Evolutionary conservation across 2,113 vertebrate genomes (phyloP).

Genomic region (Anthoscopus minutus): DNA sequence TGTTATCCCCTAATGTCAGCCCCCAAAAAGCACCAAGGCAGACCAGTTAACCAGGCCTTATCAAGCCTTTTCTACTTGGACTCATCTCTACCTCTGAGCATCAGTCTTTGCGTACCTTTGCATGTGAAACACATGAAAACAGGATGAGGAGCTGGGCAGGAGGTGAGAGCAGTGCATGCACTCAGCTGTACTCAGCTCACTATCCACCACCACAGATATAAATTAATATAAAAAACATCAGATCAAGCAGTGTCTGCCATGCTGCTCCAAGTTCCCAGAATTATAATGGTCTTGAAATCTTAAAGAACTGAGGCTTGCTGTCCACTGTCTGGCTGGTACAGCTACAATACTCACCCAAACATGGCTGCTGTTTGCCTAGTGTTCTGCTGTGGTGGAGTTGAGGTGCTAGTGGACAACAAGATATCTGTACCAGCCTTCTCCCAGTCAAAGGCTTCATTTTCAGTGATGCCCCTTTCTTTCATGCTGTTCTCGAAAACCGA

Average conservation of each 20-base stretch:
- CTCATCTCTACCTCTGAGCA: background rate
- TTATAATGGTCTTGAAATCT: background rate
- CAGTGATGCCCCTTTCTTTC: slow-evolving; percentile 93
- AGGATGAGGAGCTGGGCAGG: background rate
- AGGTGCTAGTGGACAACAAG: slow-evolving; percentile 85
- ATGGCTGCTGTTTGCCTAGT: slow-evolving; percentile 93
- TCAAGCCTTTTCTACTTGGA: background rate
- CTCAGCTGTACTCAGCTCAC: background rate
- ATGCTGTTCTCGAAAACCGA: slow-evolving; percentile 98
- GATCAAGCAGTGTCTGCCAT: background rate
- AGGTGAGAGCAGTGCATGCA: background rate
- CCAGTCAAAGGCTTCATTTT: slow-evolving; percentile 98
- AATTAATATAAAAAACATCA: background rate
- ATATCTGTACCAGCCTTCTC: slow-evolving; percentile 90
- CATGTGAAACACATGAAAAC: background rate
- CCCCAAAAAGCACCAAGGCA: background rate
- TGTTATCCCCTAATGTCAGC: background rate
- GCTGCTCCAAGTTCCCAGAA: background rate
- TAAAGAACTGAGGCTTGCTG: background rate
- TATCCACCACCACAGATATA: background rate
- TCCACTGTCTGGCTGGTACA: too few relatives aligned
- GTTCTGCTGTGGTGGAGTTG: slow-evolving; percentile 91
- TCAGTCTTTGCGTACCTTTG: background rate
- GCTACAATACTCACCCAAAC: slow-evolving; percentile 85
- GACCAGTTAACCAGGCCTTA: background rate